phyloP scores from a whole-genome alignment of 1,140 invertebrate species.

The Cyclina sinensis region DNA sequence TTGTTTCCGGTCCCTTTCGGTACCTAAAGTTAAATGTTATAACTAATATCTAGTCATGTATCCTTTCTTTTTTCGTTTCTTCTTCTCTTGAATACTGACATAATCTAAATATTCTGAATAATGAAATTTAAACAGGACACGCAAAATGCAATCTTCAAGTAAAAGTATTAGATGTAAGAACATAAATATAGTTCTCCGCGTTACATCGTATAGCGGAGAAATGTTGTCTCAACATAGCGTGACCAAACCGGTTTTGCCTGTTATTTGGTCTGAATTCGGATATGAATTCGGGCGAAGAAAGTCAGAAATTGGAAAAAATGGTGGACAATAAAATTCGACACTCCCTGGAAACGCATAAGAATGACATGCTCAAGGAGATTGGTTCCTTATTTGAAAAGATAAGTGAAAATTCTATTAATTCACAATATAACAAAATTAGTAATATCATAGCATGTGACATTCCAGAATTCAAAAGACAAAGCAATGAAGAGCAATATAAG shows the following conservation, averaged over 20 bases:
- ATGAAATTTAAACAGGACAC: too few relatives aligned
- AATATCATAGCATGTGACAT: slow-evolving; percentile 22
- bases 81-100: too few relatives aligned
- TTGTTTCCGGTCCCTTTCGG: too few relatives aligned
- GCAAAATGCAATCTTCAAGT: too few relatives aligned
- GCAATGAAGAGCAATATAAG: slow-evolving; percentile 13
- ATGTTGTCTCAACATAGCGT: slow-evolving; percentile 26
- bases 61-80: too few relatives aligned
- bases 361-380: slow-evolving; percentile 24
- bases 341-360: background rate
- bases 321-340: background rate
- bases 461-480: background rate
- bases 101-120: too few relatives aligned
- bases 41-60: too few relatives aligned
- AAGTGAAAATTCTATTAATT: slow-evolving; percentile 9
- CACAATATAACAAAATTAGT: slow-evolving; percentile 6
- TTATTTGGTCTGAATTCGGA: background rate
- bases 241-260: background rate
- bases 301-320: background rate
- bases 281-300: background rate
- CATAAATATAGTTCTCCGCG: slow-evolving; percentile 14
- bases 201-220: slow-evolving; percentile 14
- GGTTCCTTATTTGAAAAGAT: slow-evolving; percentile 20
- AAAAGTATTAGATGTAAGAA: too few relatives aligned
- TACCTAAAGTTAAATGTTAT: too few relatives aligned